Conservation (phyloP, 2,888 invertebrate species). For the Caenorhabditis afra region DNA sequence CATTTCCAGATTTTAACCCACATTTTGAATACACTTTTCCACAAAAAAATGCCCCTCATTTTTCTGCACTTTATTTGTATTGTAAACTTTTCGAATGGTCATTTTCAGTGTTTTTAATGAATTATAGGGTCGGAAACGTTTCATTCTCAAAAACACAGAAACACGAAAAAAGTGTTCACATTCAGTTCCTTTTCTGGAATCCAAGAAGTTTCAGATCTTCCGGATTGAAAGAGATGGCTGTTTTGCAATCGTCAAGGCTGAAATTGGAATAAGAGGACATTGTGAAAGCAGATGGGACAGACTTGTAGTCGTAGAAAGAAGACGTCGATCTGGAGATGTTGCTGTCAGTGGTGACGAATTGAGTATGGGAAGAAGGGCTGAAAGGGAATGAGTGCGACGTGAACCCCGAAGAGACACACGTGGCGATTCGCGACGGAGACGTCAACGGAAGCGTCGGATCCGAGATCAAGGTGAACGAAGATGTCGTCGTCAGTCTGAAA, state of each 20-base stretch:
- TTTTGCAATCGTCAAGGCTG: conserved; percentile 35
- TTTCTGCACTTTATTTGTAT: too few relatives aligned
- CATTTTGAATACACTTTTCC: too few relatives aligned
- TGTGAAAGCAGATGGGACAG: background rate
- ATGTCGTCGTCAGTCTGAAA: background rate
- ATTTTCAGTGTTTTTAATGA: background rate
- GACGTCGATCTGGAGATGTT: background rate
- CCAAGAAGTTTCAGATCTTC: conserved; percentile 36
- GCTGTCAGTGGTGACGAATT: conserved; percentile 1
- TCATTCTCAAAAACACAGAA: too few relatives aligned
- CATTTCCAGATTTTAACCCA: too few relatives aligned
- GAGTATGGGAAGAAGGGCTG: conserved; percentile 17
- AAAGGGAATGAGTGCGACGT: background rate
- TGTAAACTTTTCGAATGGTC: background rate
- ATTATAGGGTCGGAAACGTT: too few relatives aligned
- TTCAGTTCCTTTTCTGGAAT: conserved; percentile 6
- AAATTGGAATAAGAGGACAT: background rate
- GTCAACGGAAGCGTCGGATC: conserved; percentile 12
- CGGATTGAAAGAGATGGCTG: conserved; percentile 24
- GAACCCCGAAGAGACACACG: background rate
- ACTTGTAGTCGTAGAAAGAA: conserved; percentile 6
- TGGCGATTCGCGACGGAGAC: background rate
- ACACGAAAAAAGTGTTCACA: too few relatives aligned
- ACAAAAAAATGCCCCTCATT: too few relatives aligned
- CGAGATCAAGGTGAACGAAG: conserved; percentile 7